phyloP scores from a whole-genome alignment of 2,888 invertebrate genomes.

The Coelinius sp. region DNA sequence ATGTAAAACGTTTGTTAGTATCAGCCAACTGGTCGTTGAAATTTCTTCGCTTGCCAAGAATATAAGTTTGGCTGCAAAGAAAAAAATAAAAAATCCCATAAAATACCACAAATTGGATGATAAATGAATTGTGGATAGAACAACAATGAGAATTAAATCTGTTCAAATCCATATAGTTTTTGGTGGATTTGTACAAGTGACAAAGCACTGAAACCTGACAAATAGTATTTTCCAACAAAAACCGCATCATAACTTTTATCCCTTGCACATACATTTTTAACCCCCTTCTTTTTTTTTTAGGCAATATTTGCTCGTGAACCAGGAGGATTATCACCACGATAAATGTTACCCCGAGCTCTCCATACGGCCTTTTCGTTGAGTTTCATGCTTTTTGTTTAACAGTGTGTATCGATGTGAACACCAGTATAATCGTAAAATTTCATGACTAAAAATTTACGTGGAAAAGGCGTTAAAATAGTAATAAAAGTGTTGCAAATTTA shows the following conservation, averaged over 20 bases:
- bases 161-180: not conserved
- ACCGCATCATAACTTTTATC: conserved; percentile 11
- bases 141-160: conserved; percentile 7
- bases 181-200: not conserved
- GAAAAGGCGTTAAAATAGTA: not conserved
- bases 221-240: conserved; percentile 8
- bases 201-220: conserved; percentile 6
- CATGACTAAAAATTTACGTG: not conserved
- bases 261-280: not conserved
- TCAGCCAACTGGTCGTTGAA: conserved; percentile 87
- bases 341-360: conserved; percentile 6
- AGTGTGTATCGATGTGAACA: conserved; percentile 1
- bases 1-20: conserved; percentile 85
- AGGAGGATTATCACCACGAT: conserved; percentile 20
- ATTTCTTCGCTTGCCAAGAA: conserved; percentile 80
- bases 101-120: not conserved
- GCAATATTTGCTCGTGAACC: not conserved
- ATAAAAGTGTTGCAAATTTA: not conserved
- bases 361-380: not conserved
- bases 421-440: not conserved
- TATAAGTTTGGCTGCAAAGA: conserved; percentile 79
- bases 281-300: not conserved
- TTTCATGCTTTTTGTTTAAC: conserved; percentile 1
- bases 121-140: not conserved
- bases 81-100: not conserved